A percentile compares a stretch with the other conserved stretches of the same genome.
phyloP scores from a whole-genome alignment of 2,888 invertebrate genomes.

The Deroplatys truncata region DNA sequence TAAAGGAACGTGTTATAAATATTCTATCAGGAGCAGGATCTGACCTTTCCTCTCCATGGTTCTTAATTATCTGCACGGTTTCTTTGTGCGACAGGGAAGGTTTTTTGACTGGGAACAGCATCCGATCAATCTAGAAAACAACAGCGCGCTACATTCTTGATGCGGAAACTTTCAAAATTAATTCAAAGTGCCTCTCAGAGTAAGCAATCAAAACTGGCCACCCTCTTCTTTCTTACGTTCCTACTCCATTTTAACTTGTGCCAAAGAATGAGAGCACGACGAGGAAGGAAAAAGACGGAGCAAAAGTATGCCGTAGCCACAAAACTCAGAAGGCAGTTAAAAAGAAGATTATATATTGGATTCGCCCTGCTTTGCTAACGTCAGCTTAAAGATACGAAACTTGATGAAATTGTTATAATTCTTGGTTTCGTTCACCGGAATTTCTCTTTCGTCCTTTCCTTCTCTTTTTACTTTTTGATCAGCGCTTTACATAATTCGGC shows the following conservation, averaged over 20 bases:
- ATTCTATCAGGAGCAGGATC: neutral
- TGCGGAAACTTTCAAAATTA: neutral
- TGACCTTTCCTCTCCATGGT: neutral
- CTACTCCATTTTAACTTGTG: neutral
- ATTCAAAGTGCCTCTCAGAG: neutral
- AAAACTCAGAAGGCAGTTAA: neutral
- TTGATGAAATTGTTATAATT: constrained; percentile 20
- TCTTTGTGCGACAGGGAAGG: neutral
- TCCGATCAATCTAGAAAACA: neutral
- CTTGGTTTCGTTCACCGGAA: neutral
- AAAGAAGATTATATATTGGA: neutral
- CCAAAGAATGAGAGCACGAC: neutral
- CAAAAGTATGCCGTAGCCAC: neutral
- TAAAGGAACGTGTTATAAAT: neutral
- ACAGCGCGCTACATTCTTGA: neutral
- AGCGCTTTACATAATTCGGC: constrained; percentile 23
- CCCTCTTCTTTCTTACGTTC: neutral
- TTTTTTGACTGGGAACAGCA: neutral
- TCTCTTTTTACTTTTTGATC: neutral
- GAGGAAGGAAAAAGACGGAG: neutral
- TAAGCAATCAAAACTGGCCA: neutral
- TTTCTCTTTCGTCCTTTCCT: neutral
- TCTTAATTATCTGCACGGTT: neutral
- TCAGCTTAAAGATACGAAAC: constrained; percentile 5
- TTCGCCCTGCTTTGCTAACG: neutral